phyloP scores from a whole-genome alignment of 1,140 invertebrate species.

The Cepaea nemoralis region DNA sequence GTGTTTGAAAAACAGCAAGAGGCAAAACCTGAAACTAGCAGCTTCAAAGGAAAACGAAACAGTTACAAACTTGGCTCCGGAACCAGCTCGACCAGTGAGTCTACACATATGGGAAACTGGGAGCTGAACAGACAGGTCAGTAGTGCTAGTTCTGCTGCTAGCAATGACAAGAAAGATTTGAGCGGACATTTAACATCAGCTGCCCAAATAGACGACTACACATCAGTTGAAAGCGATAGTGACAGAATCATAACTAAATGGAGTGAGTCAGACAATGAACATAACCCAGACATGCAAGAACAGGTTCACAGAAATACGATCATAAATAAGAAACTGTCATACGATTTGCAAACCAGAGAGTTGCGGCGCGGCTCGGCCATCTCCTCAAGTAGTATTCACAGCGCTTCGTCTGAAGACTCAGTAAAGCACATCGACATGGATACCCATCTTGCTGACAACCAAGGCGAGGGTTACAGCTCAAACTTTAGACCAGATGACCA shows the following conservation, averaged over 20 bases:
- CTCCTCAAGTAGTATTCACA: neutral
- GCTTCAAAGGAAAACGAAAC: neutral
- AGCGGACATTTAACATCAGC: neutral
- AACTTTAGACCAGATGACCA: neutral
- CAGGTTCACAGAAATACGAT: neutral
- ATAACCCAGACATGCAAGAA: neutral
- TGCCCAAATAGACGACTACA: neutral
- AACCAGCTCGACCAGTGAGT: neutral
- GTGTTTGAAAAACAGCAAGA: slow-evolving; percentile 13
- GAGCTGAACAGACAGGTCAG: neutral
- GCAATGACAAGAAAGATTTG: neutral
- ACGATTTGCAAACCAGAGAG: neutral
- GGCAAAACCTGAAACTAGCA: neutral
- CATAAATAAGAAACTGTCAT: neutral
- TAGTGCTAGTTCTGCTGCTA: neutral
- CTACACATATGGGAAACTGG: neutral
- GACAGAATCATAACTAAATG: neutral
- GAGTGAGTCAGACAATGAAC: neutral
- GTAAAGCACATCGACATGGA: neutral
- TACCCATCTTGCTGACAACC: neutral
- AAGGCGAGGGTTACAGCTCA: neutral
- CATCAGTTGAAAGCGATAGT: neutral
- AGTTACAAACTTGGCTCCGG: neutral
- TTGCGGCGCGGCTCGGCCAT: neutral
- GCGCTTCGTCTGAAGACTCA: neutral